Evolutionary conservation across 2,888 invertebrate genomes (phyloP), one percentile per base, ranked within the genome.

Genomic region (Mythimna vitellina): DNA sequence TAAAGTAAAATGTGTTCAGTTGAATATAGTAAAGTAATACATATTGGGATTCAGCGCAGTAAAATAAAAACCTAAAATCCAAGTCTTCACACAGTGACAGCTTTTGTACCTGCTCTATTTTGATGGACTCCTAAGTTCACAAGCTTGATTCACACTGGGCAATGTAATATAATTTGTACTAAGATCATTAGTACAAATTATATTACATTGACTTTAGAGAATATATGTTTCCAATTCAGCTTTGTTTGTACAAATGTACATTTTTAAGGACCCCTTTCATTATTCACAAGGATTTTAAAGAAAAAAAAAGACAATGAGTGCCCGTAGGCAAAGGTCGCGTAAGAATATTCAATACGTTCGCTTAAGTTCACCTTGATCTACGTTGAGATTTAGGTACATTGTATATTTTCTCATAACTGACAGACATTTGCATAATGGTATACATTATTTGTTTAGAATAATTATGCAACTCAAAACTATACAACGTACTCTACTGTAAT

Each of bases 241-340:
- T 89, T 91, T 94, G 90, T 94, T 93, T 92, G 89, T 88, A 91
- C 93, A 94, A 92, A 90, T 93, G 93, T 90, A 90, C 87, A 87
- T 84, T 91, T 88, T 86, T 89, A 93, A 94, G 92, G 93, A 93
- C 94, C 91, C 90, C 88, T 90, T 92, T 93, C 92, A 93, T 94
- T 93, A 93, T 93, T 88, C 89, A 91, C 93, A 94, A 94, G 93
- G 93, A 94, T 94, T 93, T 93, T 89, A 80, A 90, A 91, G 89
- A 90, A 91, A 87, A 92, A 87, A 92, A 92, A 91, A 93, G 89
- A 92, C 93, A 93, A 93, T 92, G 91, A 92, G 86, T 91, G 91
- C 92, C 90, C 90, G 91, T 90, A 93, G 85, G 86, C 86, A 91
- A 91, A 95, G 95, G 95, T 93, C 94, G 88, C 82, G 81, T 86